These are phyloP conservation scores for Tineola bisselliella DNA, from an alignment of 2,888 invertebrate species.

Conservation along the genomic window DNA sequence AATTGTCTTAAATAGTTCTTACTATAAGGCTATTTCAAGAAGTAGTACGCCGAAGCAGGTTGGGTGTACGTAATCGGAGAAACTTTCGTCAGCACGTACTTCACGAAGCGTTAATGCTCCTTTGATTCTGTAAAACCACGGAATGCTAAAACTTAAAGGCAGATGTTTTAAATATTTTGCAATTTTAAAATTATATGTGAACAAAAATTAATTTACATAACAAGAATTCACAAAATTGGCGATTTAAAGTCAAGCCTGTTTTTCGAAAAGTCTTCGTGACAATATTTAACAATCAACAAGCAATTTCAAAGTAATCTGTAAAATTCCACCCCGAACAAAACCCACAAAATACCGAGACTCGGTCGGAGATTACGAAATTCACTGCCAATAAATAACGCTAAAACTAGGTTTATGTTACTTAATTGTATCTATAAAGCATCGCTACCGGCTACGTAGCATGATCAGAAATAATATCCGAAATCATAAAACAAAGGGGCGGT, in stretches of 20 bases:
- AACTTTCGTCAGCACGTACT: background rate
- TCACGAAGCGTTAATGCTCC: background rate
- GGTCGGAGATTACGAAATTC: background rate
- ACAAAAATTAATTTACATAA: too few relatives aligned
- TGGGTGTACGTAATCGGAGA: background rate
- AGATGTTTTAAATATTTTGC: background rate
- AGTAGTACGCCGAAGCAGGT: background rate
- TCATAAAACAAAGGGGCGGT: slow-evolving; percentile 53
- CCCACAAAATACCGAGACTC: slow-evolving; percentile 8
- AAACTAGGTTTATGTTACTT: slow-evolving; percentile 21
- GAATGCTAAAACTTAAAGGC: background rate
- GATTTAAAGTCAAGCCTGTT: background rate
- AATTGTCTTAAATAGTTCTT: too few relatives aligned
- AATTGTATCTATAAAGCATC: slow-evolving; percentile 53
- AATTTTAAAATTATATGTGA: background rate
- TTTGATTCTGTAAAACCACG: background rate
- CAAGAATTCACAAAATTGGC: too few relatives aligned
- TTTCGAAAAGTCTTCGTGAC: background rate
- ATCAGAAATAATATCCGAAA: slow-evolving; percentile 53
- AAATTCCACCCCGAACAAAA: slow-evolving; percentile 8
- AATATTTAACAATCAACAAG: background rate
- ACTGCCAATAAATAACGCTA: slow-evolving; percentile 11
- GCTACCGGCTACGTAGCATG: slow-evolving; percentile 45
- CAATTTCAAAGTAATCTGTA: slow-evolving; percentile 4
- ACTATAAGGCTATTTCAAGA: too few relatives aligned